Base-by-base conservation (phyloP, 1,140 invertebrate species). In the Acyrthosiphon pisum region DNA sequence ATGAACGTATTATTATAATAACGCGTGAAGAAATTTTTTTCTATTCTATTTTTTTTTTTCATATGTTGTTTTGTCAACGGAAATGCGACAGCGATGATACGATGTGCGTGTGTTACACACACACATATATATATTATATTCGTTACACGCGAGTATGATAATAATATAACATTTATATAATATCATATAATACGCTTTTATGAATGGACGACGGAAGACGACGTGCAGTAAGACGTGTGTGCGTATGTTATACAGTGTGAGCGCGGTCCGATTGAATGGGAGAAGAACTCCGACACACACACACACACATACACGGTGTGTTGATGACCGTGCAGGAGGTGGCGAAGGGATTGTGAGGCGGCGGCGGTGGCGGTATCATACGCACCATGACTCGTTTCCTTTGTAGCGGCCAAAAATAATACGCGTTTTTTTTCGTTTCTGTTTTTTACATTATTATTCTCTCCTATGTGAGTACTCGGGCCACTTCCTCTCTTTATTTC, bases 381-480 rank as follows among this genome's bases (percentile, higher is more conserved):
- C 86, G n/a, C 86, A 22, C 48, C n/a, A 50, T 86, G 81, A 86
- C 48, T 83, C 91, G 91, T 50, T 83, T 92, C 81, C 81, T 86
- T 53, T 93, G 91, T 93, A 41, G 37, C 81, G 81, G 91, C 91
- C 91, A 93, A 93, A 93, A 93, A 93, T 93, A 93, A 93, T 93
- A 93, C 35, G 48, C 50, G 50, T 53, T 50, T 92, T 93, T 91
- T 53, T 93, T 93, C 35, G 4, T 53, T 87, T 87, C 26, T 87
- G 18, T 87, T 87, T 53, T 87, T 87, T 87, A 46, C 46, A 35
- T 87, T 89, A 53, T 89, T 46, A 89, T 88, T 35, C 11, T 48
- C 30, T 88, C 14, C 30, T 88, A 8, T 88, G 35, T 44, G 44
- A 50, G 6, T 68, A 68, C 46, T 44, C 44, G 26, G 30, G n/a